Conservation (phyloP, 1,140 invertebrate species). For the Parapsyche elsis region DNA sequence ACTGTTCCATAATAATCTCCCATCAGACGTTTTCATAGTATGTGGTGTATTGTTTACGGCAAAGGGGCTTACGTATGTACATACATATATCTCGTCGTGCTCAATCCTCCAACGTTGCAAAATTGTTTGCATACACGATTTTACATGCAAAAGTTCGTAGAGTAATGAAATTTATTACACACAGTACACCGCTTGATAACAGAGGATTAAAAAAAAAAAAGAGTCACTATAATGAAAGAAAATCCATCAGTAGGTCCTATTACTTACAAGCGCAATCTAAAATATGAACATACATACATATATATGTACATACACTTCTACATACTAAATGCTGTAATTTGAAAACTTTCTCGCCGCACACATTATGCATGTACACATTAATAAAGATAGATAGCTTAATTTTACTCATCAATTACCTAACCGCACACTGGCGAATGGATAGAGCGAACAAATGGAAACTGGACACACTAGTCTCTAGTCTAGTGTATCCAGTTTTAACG, state of each 20-base stretch:
- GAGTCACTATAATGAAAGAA: not conserved
- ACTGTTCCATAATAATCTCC: no score
- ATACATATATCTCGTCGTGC: conserved; percentile 15
- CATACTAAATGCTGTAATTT: conserved; percentile 10
- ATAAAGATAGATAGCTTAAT: no score
- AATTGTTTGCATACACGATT: conserved; percentile 50
- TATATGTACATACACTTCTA: no score
- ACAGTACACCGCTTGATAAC: not conserved
- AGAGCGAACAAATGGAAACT: not conserved
- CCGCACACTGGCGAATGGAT: not conserved
- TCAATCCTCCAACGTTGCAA: conserved; percentile 44
- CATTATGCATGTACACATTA: no score
- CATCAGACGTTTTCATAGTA: no score
- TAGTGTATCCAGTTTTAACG: no score
- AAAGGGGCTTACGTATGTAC: conserved; percentile 17
- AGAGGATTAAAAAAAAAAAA: not conserved
- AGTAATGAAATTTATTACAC: conserved; percentile 50
- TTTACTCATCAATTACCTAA: no score
- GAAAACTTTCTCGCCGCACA: not conserved
- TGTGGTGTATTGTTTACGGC: conserved; percentile 36
- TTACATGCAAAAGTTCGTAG: conserved; percentile 45
- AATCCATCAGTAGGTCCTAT: conserved; percentile 2
- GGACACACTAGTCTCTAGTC: no score
- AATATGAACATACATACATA: no score
- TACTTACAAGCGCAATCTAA: not conserved